A percentile compares a stretch with the other conserved stretches of the same genome.
Conservation (phyloP, 1,140 invertebrate species). For the Polyergus mexicanus region DNA sequence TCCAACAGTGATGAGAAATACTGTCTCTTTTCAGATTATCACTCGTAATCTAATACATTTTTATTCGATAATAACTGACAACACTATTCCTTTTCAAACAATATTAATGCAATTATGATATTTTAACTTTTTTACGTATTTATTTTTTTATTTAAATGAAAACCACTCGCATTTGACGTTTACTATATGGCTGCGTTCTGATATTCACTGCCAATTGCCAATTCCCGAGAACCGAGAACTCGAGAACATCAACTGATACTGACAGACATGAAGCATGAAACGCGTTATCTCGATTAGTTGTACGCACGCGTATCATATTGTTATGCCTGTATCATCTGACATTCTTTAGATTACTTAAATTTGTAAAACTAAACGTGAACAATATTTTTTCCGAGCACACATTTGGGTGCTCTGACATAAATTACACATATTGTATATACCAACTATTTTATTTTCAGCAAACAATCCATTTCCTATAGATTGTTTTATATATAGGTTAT, state of each 20-base stretch:
- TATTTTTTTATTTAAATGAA: background rate
- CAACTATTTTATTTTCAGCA: background rate
- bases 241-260: no score
- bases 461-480: background rate
- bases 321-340: no score
- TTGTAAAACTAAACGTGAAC: background rate
- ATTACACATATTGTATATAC: background rate
- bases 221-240: no score
- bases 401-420: background rate
- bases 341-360: no score
- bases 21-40: background rate
- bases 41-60: background rate
- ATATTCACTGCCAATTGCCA: no score
- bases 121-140: background rate
- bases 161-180: background rate
- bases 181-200: background rate
- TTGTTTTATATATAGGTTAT: slow-evolving; percentile 21
- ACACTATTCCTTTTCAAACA: background rate
- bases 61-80: background rate
- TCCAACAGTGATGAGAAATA: background rate
- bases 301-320: no score
- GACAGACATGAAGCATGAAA: no score
- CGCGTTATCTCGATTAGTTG: no score
- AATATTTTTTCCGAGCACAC: background rate
- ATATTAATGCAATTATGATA: background rate